A percentile compares a stretch with the other conserved stretches of the same genome.
These are phyloP conservation scores for Zygothrica quintamaculata DNA, from an alignment of 2,888 invertebrate genomes.

Conservation along the genomic window DNA sequence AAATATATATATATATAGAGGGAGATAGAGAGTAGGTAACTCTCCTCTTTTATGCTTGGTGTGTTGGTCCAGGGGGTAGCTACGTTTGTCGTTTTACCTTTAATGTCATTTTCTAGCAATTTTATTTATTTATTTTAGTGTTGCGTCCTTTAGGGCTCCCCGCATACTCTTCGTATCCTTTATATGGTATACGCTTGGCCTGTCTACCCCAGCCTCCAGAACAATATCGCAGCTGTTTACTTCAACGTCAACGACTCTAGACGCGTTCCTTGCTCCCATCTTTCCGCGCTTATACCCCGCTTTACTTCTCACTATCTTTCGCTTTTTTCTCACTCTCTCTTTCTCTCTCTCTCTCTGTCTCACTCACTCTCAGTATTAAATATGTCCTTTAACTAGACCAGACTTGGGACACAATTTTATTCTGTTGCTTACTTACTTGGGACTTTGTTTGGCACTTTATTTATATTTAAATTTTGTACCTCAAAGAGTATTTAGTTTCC, in stretches of 20 bases:
- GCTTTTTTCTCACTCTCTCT: not conserved
- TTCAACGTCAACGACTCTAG: conserved; percentile 51
- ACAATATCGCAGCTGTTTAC: conserved; percentile 61
- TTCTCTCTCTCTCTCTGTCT: not conserved
- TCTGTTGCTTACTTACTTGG: conserved; percentile 46
- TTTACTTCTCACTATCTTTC: no score
- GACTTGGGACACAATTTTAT: conserved; percentile 46
- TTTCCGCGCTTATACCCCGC: no score
- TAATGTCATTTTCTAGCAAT: conserved; percentile 76
- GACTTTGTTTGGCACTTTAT: conserved; percentile 79
- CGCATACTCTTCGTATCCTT: not conserved
- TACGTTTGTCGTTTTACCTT: conserved; percentile 57
- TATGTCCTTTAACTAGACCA: conserved; percentile 23
- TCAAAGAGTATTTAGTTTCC: conserved; percentile 78
- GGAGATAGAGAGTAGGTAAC: no score
- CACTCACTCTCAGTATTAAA: not conserved
- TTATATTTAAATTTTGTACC: conserved; percentile 77
- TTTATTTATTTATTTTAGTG: conserved; percentile 78
- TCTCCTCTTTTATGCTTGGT: conserved; percentile 18
- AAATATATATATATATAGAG: no score
- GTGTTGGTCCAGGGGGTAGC: conserved; percentile 20
- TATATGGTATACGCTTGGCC: no score
- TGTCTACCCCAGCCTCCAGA: conserved; percentile 19
- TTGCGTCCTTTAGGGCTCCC: conserved; percentile 48
- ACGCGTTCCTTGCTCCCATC: conserved; percentile 37